A percentile compares a stretch with the other conserved stretches of the same genome.
Evolutionary conservation across 2,888 invertebrate genomes (phyloP).

Genomic region (Cheilosia pagana): DNA sequence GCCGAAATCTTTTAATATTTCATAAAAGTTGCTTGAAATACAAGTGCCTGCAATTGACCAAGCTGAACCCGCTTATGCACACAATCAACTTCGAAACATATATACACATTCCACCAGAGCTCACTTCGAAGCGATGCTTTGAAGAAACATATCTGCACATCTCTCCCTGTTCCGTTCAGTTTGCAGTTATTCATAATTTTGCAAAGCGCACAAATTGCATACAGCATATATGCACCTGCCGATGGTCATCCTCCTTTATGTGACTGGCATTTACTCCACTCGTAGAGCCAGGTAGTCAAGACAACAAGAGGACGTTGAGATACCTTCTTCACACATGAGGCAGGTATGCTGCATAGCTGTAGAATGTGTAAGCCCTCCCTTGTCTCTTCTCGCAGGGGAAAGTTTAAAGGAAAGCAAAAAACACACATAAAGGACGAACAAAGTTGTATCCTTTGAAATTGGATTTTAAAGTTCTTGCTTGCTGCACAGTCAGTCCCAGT

Average conservation of each 20-base stretch:
- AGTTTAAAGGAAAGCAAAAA: not conserved
- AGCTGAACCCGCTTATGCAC: conserved; percentile 1
- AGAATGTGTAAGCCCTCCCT: not conserved
- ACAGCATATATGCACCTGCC: conserved; percentile 6
- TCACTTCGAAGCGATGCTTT: not conserved
- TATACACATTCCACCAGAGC: conserved; percentile 1
- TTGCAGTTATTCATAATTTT: conserved; percentile 40
- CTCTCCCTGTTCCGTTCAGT: not conserved
- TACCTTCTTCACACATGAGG: conserved; percentile 13
- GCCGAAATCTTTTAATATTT: conserved; percentile 4
- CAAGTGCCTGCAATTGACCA: conserved; percentile 11
- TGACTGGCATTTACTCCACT: conserved; percentile 25
- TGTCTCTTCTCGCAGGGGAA: no score
- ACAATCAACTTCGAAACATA: conserved; percentile 19
- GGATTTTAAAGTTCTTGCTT: conserved; percentile 40
- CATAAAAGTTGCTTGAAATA: not conserved
- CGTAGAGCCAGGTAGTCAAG: not conserved
- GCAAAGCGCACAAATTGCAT: conserved; percentile 9
- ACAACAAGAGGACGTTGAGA: conserved; percentile 15
- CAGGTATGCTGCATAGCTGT: conserved; percentile 1
- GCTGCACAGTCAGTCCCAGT: not conserved
- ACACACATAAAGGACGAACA: conserved; percentile 3
- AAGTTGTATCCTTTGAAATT: conserved; percentile 45
- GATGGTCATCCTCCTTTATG: not conserved
- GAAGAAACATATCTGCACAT: not conserved